These are phyloP conservation scores for Acrobasis consociella DNA, from an alignment of 2,888 invertebrate genomes.

Conservation along the genomic window DNA sequence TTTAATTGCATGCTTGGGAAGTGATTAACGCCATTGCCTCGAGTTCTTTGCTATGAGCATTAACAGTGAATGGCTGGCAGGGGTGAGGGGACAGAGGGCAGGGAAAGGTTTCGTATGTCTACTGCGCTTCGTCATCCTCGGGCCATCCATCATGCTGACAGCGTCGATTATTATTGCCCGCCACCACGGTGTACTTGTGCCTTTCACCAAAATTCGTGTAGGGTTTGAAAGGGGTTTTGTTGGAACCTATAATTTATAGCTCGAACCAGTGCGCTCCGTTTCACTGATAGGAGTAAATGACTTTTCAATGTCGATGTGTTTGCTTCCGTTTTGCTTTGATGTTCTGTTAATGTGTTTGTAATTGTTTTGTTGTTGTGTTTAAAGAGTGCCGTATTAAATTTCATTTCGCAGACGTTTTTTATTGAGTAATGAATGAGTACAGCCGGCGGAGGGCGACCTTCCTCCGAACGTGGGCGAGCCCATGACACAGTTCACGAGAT, in stretches of 20 bases:
- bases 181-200: conserved; percentile 51
- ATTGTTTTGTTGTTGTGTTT: background rate
- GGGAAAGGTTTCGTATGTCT: conserved; percentile 46
- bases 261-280: conserved; percentile 30
- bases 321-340: conserved; percentile 3
- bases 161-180: conserved; percentile 66
- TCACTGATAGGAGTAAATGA: conserved; percentile 6
- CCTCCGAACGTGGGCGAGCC: conserved; percentile 74
- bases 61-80: conserved; percentile 40
- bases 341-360: background rate
- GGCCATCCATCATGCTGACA: conserved; percentile 73
- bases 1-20: conserved; percentile 33
- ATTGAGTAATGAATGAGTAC: conserved; percentile 59
- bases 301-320: conserved; percentile 8
- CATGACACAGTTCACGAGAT: conserved; percentile 78
- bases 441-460: conserved; percentile 69
- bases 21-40: conserved; percentile 41
- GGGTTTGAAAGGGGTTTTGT: conserved; percentile 49
- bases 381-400: conserved; percentile 27
- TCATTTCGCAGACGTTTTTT: conserved; percentile 46
- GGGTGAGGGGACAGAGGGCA: conserved; percentile 41
- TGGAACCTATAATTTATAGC: conserved; percentile 43
- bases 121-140: conserved; percentile 63
- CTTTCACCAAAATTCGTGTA: conserved; percentile 53
- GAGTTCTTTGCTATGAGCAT: conserved; percentile 39